Conservation (phyloP, 2,113 vertebrate genomes). For the Alosa alosa region DNA sequence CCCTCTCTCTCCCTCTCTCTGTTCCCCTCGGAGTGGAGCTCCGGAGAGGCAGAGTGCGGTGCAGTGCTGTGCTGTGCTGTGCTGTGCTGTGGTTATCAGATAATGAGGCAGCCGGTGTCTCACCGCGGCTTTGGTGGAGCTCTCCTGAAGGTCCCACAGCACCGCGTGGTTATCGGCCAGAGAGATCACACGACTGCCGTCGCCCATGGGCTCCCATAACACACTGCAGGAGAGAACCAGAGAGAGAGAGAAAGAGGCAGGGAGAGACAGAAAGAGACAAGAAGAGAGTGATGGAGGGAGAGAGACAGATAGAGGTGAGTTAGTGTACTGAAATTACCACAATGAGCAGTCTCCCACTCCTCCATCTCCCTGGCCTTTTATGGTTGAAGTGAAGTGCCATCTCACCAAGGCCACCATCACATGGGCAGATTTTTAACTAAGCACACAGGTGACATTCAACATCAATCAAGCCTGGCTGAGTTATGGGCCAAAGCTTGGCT, state of each 20-base stretch:
- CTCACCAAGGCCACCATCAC: background rate
- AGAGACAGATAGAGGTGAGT: background rate
- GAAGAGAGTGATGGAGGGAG: background rate
- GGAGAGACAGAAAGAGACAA: background rate
- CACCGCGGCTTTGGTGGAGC: constrained; percentile 84
- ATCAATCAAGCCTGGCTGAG: constrained; percentile 1
- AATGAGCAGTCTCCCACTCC: background rate
- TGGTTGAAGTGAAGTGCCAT: background rate
- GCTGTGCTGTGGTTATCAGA: constrained; percentile 61
- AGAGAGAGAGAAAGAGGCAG: background rate
- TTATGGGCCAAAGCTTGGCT: background rate
- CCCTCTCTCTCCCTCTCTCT: background rate
- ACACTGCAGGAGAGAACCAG: constrained; percentile 70
- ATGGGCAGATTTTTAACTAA: constrained; percentile 13
- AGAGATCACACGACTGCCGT: constrained; percentile 88
- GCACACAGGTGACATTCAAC: background rate
- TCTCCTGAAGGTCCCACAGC: constrained; percentile 94
- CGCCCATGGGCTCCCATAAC: constrained; percentile 93
- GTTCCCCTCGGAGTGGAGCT: background rate
- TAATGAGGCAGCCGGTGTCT: constrained; percentile 69
- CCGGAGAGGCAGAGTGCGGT: background rate
- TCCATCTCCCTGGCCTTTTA: background rate
- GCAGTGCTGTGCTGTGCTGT: background rate
- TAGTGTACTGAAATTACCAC: background rate
- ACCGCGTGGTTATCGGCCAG: constrained; percentile 90